These are phyloP conservation scores for Neomonachus schauinslandi DNA, from an alignment of 2,113 vertebrate species.

Conservation along the genomic window DNA sequence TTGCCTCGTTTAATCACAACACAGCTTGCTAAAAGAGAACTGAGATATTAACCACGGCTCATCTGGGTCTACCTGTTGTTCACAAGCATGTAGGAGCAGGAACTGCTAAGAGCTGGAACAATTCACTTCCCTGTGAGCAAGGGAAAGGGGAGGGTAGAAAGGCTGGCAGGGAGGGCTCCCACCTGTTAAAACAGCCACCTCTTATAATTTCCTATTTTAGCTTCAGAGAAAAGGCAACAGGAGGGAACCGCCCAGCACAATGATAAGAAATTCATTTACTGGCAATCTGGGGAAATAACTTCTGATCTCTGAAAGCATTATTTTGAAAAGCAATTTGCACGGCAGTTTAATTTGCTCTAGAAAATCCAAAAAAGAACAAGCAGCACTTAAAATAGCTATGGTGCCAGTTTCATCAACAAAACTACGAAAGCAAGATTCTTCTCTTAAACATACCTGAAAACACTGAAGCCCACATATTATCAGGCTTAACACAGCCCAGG, in stretches of 20 bases:
- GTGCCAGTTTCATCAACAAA: neutral
- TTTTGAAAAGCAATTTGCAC: constrained; percentile 64
- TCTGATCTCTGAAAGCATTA: constrained; percentile 55
- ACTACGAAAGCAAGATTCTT: neutral
- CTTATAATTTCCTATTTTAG: constrained; percentile 45
- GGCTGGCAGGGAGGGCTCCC: neutral
- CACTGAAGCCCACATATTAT: neutral
- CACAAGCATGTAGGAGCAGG: neutral
- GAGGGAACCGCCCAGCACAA: neutral
- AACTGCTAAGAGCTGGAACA: neutral
- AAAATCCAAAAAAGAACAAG: neutral
- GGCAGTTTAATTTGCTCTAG: constrained; percentile 41
- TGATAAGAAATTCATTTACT: constrained; percentile 22
- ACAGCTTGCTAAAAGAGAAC: neutral
- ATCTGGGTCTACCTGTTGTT: neutral
- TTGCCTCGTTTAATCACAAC: neutral
- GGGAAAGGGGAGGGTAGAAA: neutral
- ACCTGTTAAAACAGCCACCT: constrained; percentile 63
- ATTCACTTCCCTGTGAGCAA: neutral
- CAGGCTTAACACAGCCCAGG: neutral
- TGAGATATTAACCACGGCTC: neutral
- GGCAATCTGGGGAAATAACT: constrained; percentile 37
- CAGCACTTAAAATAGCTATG: neutral
- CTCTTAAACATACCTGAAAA: neutral
- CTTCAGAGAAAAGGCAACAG: constrained; percentile 11